These are phyloP conservation scores for Anguilla rostrata DNA, from an alignment of 2,113 vertebrate species.

Conservation along the genomic window DNA sequence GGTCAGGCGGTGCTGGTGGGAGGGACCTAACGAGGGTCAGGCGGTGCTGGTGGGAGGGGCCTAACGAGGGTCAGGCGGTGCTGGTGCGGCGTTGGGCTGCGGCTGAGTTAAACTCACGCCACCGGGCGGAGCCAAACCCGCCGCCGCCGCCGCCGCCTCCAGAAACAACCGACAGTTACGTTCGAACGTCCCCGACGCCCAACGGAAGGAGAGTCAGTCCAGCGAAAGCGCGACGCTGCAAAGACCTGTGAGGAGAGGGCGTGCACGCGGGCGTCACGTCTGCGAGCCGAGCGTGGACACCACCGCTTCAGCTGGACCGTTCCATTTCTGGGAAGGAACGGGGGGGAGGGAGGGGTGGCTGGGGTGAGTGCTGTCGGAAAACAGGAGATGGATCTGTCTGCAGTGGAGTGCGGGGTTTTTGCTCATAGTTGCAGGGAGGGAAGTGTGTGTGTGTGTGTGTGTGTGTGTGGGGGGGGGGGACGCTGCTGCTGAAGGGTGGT, in stretches of 20 bases:
- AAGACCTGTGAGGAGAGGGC: background rate
- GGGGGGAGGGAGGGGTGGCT: background rate
- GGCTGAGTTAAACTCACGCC: too few relatives aligned
- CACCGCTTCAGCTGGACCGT: background rate
- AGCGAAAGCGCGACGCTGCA: background rate
- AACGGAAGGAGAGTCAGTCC: background rate
- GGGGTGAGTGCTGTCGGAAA: background rate
- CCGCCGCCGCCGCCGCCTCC: too few relatives aligned
- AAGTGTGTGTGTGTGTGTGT: background rate
- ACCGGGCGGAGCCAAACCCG: too few relatives aligned
- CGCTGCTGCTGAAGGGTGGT: background rate
- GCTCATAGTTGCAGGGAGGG: background rate
- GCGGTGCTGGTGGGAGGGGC: too few relatives aligned
- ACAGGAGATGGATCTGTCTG: background rate
- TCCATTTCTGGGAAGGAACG: background rate
- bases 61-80: too few relatives aligned
- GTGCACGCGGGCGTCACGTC: too few relatives aligned
- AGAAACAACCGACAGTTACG: too few relatives aligned
- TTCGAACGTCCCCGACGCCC: background rate
- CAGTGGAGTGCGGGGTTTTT: background rate
- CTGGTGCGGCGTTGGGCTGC: too few relatives aligned
- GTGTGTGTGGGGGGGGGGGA: background rate
- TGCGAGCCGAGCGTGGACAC: background rate
- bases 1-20: too few relatives aligned
- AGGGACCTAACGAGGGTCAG: too few relatives aligned